Evolutionary conservation across 2,888 invertebrate species (phyloP), one percentile per base, ranked within the genome.

Genomic region (Dugesia japonica): DNA sequence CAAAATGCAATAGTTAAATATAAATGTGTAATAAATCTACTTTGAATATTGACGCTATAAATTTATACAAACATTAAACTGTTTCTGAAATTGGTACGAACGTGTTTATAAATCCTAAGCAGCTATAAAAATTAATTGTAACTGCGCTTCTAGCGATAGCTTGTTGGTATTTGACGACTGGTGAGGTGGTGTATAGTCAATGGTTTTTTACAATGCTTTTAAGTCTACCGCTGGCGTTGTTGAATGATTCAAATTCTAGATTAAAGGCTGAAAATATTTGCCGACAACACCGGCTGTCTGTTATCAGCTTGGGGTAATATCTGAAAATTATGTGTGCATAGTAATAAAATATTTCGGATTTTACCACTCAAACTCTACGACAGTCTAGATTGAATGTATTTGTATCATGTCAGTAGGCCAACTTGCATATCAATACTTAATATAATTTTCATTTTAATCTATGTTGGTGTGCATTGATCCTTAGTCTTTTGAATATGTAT

Each of bases 31-130:
- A 56, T 56, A 56, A 56, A 56, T 56, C 56, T 56, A 56, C 4
- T 56, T 56, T 56, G 56, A 56, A 20, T 56, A 56, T 56, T 56
- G 56, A 56, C 56, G 56, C 56, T 56, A 56, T 56, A 56, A 56
- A 56, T 56, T 56, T 56, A 56, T 56, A 56, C 56, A 56, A 56
- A 56, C 56, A 56, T 56, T 56, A 56, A 56, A 56, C 56, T 56
- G 56, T 56, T 56, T 56, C 56, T 56, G 56, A 56, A 56, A 56
- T 56, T n/a, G 56, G 56, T 56, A 56, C n/a, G n/a, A 56, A 56
- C 56, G 56, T 56, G 56, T 56, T 56, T 56, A 56, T 56, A 56
- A 56, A 9, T 56, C 56, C 56, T 20, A 56, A 56, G 56, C 56
- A 56, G 56, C 56, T 56, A 56, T 56, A 56, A 56, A 56, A 56